phyloP scores from a whole-genome alignment of 2,113 vertebrate genomes.

The Gorsachius goisagi region DNA sequence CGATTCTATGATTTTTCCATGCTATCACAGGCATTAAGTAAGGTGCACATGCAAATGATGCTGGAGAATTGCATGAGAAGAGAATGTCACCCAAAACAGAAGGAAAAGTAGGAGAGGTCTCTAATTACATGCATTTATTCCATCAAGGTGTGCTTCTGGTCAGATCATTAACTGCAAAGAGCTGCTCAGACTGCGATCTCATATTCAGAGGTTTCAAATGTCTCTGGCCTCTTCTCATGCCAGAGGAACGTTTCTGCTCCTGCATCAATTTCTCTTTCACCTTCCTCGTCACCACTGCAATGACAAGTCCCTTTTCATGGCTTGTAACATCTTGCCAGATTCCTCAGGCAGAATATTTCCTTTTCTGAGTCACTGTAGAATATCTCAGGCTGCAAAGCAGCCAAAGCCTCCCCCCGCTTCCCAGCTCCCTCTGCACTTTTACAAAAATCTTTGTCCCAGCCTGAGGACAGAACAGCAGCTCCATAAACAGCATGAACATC shows the following conservation, averaged over 20 bases:
- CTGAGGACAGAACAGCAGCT: background rate
- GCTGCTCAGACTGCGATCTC: background rate
- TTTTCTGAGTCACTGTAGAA: slow-evolving; percentile 41
- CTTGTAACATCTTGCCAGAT: slow-evolving; percentile 13
- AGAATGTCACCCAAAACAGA: background rate
- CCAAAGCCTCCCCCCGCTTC: background rate
- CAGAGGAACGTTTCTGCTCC: background rate
- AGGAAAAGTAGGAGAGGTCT: background rate
- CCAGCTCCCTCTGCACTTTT: background rate
- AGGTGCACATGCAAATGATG: background rate
- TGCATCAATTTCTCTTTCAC: slow-evolving; percentile 11
- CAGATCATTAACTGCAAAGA: slow-evolving; percentile 4
- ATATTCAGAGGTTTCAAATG: background rate
- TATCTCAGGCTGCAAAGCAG: background rate
- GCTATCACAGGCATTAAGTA: background rate
- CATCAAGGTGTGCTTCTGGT: background rate
- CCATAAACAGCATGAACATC: background rate
- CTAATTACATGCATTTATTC: background rate
- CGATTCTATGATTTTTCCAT: background rate
- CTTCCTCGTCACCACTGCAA: background rate
- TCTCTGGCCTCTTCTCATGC: background rate
- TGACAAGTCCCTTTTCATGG: background rate
- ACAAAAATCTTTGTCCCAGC: background rate
- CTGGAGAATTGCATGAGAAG: background rate
- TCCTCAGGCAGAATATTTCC: slow-evolving; percentile 8